Evolutionary conservation across 2,888 invertebrate genomes (phyloP), one percentile per base, ranked within the genome.

Genomic region (Antheraea yamamai): DNA sequence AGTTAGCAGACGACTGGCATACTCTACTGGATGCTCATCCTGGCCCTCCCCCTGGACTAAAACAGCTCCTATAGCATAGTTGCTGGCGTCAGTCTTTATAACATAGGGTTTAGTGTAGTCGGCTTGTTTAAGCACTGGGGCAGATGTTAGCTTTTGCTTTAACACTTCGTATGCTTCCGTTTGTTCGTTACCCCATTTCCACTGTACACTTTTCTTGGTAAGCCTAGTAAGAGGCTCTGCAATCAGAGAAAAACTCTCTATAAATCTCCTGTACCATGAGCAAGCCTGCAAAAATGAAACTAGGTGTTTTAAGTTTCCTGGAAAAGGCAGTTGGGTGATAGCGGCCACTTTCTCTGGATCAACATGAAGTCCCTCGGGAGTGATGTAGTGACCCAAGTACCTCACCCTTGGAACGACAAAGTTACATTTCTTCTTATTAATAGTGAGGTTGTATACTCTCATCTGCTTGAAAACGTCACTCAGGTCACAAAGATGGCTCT

Each of bases 381-480:
- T 78, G 1, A 84, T 83, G 18, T 77, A 2, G 72, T 85, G 85
- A 0, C 84, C 83, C 14, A 84, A 73, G 39, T 83, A 84, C 68
- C 82, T 82, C 3, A 83, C 75, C 10, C 66, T 72, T 6, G 77
- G 26, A 30, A 80, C 80, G 12, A 76, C 73, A 51, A 83, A 84
- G 18, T 73, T 73, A 35, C 82, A 81, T 72, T 84, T 85, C 0
- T 72, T 30, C 51, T 30, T 64, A 71, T 83, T 83, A 2, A 72
- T 78, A n/a, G 55, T 55, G 0, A 85, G 75, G 8, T 82, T 82
- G 55, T 72, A 76, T 14, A 77, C 73, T 66, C 47, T 71, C 8
- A 83, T 14, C 26, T 64, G 78, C 4, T 55, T 35, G 20, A 82
- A 74, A 16, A 82, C 79, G 3, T 75, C 66, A 8, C 77, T 10